Conservation (phyloP, 2,113 vertebrate genomes). For the Aleadryas rufinucha region DNA sequence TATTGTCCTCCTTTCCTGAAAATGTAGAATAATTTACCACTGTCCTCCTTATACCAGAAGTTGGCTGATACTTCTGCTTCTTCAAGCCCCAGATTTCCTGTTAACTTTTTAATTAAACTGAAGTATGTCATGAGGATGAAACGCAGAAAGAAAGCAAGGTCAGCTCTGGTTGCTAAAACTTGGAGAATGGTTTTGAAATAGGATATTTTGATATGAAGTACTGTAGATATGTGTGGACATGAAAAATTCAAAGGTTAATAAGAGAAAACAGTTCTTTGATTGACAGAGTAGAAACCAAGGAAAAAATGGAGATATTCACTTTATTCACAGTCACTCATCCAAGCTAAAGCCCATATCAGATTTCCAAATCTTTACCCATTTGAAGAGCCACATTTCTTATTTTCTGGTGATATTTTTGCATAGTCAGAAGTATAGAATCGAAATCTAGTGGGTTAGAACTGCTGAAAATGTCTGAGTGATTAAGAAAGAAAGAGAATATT, state of each 20-base stretch:
- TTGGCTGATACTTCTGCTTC: not conserved
- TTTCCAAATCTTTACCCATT: not conserved
- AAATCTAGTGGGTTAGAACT: not conserved
- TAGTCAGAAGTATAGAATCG: not conserved
- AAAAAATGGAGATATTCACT: not conserved
- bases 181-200: not conserved
- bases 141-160: not conserved
- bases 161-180: not conserved
- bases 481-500: not conserved
- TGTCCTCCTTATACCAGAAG: not conserved
- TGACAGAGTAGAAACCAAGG: not conserved
- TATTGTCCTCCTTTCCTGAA: not conserved
- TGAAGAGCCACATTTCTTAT: not conserved
- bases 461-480: not conserved
- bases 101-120: not conserved
- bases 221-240: rapidly evolving
- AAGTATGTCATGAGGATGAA: not conserved
- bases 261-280: not conserved
- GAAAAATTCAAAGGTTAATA: not conserved
- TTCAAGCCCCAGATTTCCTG: not conserved
- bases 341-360: not conserved
- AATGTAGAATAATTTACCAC: not conserved
- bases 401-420: not conserved
- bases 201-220: not conserved
- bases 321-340: not conserved